phyloP scores from a whole-genome alignment of 2,797 vertebrate genomes.

The Halcyon badia region DNA sequence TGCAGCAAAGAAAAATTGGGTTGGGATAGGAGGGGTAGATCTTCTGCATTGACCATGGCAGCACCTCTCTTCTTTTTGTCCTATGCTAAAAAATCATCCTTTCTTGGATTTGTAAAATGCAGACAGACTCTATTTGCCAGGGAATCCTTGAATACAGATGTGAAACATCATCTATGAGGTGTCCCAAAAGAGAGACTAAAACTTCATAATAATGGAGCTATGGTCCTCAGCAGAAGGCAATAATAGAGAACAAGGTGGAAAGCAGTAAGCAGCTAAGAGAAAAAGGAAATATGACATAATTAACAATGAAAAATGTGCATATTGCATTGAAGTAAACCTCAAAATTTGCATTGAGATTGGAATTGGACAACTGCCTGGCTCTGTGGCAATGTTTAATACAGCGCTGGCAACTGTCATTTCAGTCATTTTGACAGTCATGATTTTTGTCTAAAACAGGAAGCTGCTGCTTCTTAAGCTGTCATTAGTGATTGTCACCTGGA shows the following conservation, averaged over 20 bases:
- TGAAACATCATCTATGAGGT: neutral
- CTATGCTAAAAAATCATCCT: neutral
- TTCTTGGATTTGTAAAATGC: neutral
- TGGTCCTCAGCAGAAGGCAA: neutral
- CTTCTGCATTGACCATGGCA: neutral
- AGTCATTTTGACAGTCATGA: neutral
- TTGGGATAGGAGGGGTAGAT: neutral
- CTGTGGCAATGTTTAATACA: neutral
- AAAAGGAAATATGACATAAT: neutral
- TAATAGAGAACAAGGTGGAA: neutral
- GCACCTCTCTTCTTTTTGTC: neutral
- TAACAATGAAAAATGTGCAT: neutral
- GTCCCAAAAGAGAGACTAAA: neutral
- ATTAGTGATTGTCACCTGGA: neutral
- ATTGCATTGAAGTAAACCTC: neutral
- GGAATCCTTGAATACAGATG: neutral
- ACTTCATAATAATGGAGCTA: neutral
- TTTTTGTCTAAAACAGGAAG: neutral
- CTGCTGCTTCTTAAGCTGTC: neutral
- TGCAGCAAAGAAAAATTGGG: neutral
- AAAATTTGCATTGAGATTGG: neutral
- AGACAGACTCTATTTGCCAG: neutral
- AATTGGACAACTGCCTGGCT: neutral
- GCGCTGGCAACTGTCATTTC: neutral
- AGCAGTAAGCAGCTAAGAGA: neutral